Evolutionary conservation across 2,888 invertebrate species (phyloP), one percentile per base, ranked within the genome.

Genomic region (Gerosis bhagava): DNA sequence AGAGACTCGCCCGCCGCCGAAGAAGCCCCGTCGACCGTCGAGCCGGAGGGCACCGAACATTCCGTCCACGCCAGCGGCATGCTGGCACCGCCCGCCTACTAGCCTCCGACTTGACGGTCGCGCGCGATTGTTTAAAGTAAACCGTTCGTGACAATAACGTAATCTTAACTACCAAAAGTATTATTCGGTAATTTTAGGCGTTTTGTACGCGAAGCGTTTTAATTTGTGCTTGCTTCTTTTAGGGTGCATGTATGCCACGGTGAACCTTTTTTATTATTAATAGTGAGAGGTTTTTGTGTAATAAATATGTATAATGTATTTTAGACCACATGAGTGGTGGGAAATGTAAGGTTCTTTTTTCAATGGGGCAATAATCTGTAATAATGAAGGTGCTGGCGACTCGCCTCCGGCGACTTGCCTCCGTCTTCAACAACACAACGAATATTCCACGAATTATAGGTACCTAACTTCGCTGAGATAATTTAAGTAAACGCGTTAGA

Each of bases 21-120:
- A 43, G 89, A 89, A 21, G 82, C 82, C 48, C 83, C 83, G 44
- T 90, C 91, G 57, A 91, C 91, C 58, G 88, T 90, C 70, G 91
- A 91, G 83, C 91, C 91, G 67, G 91, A 91, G 67, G 90, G 89
- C 66, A 90, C 90, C 58, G 89, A 89, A 67, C 89, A 82, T 51
- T 83, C 63, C 64, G 84, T 89, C 84, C 88, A 88, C 72, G 86
- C 84, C 73, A 87, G 89, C 76, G 88, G 88, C 65, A 89, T 89
- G 84, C 82, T 89, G 77, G 89, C 87, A 26, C 87, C 89, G 42
- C 89, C 89, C 70, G 77, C 80, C 68, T 84, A 87, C 65, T 89
- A 87, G 77, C 68, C 69, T 67, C 72, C 71, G 76, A 61, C 71
- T 71, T 67, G 67, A 62, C 67, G 67, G 64, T 50, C 57, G 51